Evolutionary conservation across 2,888 invertebrate genomes (phyloP), one percentile per base, ranked within the genome.

Genomic region (Aphelenchoides bicaudatus): DNA sequence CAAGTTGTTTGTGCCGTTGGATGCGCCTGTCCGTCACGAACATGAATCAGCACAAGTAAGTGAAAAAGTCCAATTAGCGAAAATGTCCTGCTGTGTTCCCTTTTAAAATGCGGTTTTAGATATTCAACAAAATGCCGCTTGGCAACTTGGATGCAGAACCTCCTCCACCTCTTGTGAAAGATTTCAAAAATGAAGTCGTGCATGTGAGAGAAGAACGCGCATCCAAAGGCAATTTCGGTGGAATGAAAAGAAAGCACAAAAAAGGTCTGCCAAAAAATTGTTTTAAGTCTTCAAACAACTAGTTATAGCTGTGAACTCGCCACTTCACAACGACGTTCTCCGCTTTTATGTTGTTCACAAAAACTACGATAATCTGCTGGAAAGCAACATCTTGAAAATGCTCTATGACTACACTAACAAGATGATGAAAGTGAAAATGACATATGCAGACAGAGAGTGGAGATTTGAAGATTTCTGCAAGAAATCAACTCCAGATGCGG

Each of bases 311-410:
- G 58, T 30, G 13, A 37, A 57, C 28, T 56, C 57, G 23, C 67
- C 67, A 19, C 56, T 39, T 21, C 70, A 77, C 63, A 64, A 61
- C 28, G 77, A 77, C 51, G 74, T 77, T 53, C 67, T 77, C 16
- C 73, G 77, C 1, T 78, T 76, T 63, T 77, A 77, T 56, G 74
- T 78, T 23, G 75, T 77, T 1, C 75, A 78, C 55, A 66, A 70
- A 23, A 61, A 72, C 23, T 74, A 73, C 46, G 70, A 73, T 27
- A 77, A 77, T 55, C 61, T 77, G 31, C 62, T 77, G 27, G 70
- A 70, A 19, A 71, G 71, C 53, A 59, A 68, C 31, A 68, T 68
- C 31, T 61, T 77, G 13, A 70, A 70, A 19, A 63, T 66, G 34
- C 63, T 77, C 19, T 76, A 73, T 59, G 59, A 70, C 10, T 73